phyloP scores from a whole-genome alignment of 2,113 vertebrate genomes.

The Siniperca knerii region DNA sequence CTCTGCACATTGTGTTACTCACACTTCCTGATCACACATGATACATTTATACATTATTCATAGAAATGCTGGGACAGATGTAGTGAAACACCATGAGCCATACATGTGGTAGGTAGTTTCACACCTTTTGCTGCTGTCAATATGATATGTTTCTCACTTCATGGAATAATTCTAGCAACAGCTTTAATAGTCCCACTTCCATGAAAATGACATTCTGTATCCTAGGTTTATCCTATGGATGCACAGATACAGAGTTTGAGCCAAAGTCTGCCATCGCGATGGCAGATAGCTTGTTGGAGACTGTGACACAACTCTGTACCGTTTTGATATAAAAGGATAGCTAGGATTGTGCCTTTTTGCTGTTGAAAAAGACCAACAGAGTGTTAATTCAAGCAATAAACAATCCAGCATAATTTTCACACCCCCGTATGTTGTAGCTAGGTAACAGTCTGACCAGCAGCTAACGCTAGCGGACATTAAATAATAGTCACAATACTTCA shows the following conservation, averaged over 20 bases:
- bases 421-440: not conserved
- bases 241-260: not conserved
- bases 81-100: not conserved
- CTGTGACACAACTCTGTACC: no score
- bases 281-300: not conserved
- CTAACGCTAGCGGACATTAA: not conserved
- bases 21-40: not conserved
- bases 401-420: not conserved
- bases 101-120: not conserved
- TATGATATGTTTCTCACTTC: not conserved
- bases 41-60: not conserved
- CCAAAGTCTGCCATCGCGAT: not conserved
- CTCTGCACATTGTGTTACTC: not conserved
- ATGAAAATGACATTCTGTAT: not conserved
- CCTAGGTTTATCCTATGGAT: not conserved
- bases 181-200: no score
- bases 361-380: not conserved
- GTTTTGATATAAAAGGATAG: not conserved
- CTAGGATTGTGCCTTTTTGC: not conserved
- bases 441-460: not conserved
- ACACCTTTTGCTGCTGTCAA: not conserved
- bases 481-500: not conserved
- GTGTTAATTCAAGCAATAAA: not conserved
- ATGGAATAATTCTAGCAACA: not conserved
- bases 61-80: not conserved